Evolutionary conservation across 1,140 invertebrate species (phyloP), one percentile per base, ranked within the genome.

Genomic region (Drosophila kurseongensis): DNA sequence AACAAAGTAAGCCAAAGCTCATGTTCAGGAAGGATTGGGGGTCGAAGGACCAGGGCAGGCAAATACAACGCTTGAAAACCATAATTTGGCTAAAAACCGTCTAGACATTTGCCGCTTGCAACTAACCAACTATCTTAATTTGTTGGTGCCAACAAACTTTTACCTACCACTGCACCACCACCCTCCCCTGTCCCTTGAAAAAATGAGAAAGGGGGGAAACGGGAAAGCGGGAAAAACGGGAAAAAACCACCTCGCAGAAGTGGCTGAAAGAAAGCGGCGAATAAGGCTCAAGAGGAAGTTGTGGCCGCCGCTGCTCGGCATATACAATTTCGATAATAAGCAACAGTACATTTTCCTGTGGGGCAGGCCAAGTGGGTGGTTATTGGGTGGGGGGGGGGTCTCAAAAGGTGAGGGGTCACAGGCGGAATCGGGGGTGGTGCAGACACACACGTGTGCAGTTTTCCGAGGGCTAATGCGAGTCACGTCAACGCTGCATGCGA

Each of bases 261-360:
- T 51, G 47, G 55, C 55, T 42, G 40, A 47, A 69, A 67, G 52
- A 57, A 71, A 69, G 32, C 45, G 36, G 14, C 13, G 47, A 41
- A 59, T 55, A 60, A 71, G 54, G 54, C 58, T 58, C 65, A 36
- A 38, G 57, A 78, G 83, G 75, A 86, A 88, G 82, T 86, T 82
- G 71, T 57, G 62, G 78, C 74, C 66, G 74, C 68, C 52, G 61
- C 69, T 88, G 80, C 80, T 67, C 79, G 83, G 83, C 79, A 83
- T 86, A 86, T 86, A 86, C 83, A 88, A 86, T 86, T 86, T 86
- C 83, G 83, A 88, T 86, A 86, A 86, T 86, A 86, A 86, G 83
- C 83, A 86, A 86, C 83, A 86, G 69, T 76, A 67, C 62, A 67
- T 58, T 66, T 67, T 76, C 47, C 72, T 42, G 27, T 65, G 47